Base-by-base conservation (phyloP, 2,113 vertebrate species). In the Platycercus adscitus region DNA sequence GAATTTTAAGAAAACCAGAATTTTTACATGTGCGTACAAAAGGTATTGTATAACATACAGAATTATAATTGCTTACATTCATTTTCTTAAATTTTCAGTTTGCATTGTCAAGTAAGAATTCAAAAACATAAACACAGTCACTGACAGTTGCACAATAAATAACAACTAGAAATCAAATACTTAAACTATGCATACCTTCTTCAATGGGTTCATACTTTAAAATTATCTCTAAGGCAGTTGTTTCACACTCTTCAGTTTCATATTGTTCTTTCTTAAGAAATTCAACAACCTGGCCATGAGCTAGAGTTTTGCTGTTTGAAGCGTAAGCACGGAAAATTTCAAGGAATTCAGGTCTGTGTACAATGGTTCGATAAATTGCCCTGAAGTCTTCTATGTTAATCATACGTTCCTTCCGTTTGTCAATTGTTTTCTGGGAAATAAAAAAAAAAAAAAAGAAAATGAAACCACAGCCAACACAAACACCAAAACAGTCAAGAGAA, bases 381-480 rank as follows among this genome's bases (percentile, higher is more conserved):
- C 69, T 97, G 85, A 98, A 98, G 58, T 98, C 98, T 5, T 98
- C 98, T 29, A 98, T 95, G 76, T 89, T 97, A 79, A 98, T 98
- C 5, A 2, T 9, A 20, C 92, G 91, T 88, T 28, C 16, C 10
- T 78, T 69, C 7, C 35, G 73, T 58, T 90, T 97, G 93, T 98
- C 98, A 71, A 94, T 3, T 33, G 86, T 93, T 98, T 98, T 97
- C 96, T 97, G 77, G 47, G 33, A 47, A 37, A 76, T 28, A 47
- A 25, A 53, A 17, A 31, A 71, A 33, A 1, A 3, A 31, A 10
- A 29, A 44, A 18, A 26, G 3, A 75, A 87, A 37, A 47, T 21
- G 92, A 95, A 91, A 91, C 4, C 4, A 33, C 20, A 58, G 15
- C 19, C 33, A 35, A 35, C 44, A 44, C 6, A 94, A 46, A 35